phyloP scores from a whole-genome alignment of 2,888 invertebrate genomes.

The Blomia tropicalis region DNA sequence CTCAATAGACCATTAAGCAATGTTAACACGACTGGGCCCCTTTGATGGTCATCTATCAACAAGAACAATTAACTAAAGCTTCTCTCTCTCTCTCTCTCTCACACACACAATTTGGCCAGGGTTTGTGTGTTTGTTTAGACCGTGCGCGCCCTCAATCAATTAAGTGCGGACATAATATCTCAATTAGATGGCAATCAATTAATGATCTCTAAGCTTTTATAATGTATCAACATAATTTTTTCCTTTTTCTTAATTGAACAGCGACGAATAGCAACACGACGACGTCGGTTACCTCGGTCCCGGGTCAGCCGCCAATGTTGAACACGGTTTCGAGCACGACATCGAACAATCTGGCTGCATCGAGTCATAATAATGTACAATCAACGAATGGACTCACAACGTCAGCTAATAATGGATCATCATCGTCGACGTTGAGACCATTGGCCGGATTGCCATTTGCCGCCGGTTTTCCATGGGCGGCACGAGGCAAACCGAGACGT shows the following conservation, averaged over 20 bases:
- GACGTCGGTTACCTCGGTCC: not conserved
- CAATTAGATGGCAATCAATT: not conserved
- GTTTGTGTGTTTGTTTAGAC: too few species aligned
- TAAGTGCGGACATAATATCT: too few species aligned
- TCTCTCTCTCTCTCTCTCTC: too few species aligned
- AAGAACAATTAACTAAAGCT: too few species aligned
- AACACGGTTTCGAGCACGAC: slow-evolving; percentile 11
- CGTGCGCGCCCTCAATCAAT: too few species aligned
- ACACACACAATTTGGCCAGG: too few species aligned
- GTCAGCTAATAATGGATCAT: not conserved
- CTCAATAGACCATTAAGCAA: too few species aligned
- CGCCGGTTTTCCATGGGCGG: slow-evolving; percentile 59
- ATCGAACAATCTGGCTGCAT: not conserved
- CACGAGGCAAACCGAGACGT: slow-evolving; percentile 75
- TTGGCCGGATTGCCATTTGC: slow-evolving; percentile 20
- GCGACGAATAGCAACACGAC: slow-evolving; percentile 7
- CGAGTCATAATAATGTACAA: not conserved
- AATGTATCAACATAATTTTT: not conserved
- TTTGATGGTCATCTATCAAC: too few species aligned
- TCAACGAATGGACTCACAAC: slow-evolving; percentile 2
- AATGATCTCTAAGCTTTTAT: not conserved
- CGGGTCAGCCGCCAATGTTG: not conserved
- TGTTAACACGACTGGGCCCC: too few species aligned
- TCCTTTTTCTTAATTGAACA: not conserved
- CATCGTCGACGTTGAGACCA: not conserved